phyloP scores from a whole-genome alignment of 2,797 vertebrate genomes.

The Bryconaethiops microstoma region DNA sequence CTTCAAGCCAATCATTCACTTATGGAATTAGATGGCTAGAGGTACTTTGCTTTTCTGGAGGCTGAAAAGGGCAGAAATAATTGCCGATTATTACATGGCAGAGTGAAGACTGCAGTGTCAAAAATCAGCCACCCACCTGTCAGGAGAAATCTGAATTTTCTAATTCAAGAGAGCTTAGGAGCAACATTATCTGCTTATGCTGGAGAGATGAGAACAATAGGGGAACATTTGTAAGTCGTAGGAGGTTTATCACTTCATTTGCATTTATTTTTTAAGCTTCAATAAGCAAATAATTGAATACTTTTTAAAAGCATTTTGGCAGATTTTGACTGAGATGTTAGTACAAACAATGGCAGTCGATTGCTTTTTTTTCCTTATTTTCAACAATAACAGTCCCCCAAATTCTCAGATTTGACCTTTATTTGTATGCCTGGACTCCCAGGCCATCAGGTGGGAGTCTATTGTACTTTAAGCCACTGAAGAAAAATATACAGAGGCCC shows the following conservation, averaged over 20 bases:
- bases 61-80: slow-evolving; percentile 48
- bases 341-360: background rate
- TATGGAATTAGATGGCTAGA: slow-evolving; percentile 31
- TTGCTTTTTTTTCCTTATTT: background rate
- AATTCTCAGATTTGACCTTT: background rate
- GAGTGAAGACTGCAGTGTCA: slow-evolving; percentile 21
- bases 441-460: background rate
- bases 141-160: slow-evolving; percentile 3
- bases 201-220: slow-evolving; percentile 13
- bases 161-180: background rate
- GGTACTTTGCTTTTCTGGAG: slow-evolving; percentile 7
- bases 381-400: background rate
- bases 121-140: slow-evolving; percentile 15
- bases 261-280: background rate
- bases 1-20: slow-evolving; percentile 33
- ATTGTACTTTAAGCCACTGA: background rate
- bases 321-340: background rate
- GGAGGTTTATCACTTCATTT: background rate
- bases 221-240: background rate
- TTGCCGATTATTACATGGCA: slow-evolving; percentile 42
- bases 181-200: background rate
- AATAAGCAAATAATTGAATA: background rate
- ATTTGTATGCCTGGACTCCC: background rate
- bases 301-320: background rate
- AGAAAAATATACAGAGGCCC: background rate